Percentiles rank a stretch among this genome's conserved stretches.
These are phyloP conservation scores for Archilochus colubris DNA, from an alignment of 2,113 vertebrate species.

Conservation along the genomic window DNA sequence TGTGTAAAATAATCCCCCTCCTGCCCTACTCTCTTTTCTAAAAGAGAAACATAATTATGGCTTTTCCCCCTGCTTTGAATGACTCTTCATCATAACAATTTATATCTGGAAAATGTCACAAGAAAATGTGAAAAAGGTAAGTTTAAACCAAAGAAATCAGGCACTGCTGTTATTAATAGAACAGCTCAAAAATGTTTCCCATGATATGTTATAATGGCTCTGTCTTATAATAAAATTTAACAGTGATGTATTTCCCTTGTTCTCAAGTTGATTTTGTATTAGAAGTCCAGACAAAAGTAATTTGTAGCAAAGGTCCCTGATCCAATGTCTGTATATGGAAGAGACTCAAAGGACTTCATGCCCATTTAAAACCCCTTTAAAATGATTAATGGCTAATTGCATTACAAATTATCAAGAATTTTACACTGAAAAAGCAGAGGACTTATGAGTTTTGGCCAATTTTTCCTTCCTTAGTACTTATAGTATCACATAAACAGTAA, in stretches of 20 bases:
- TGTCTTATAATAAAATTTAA: constrained; percentile 71
- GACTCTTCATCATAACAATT: constrained; percentile 83
- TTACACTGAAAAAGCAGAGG: constrained; percentile 58
- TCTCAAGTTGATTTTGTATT: constrained; percentile 77
- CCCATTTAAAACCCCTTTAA: constrained; percentile 74
- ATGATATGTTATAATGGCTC: constrained; percentile 74
- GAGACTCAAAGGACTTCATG: constrained; percentile 63
- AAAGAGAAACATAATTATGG: constrained; percentile 68
- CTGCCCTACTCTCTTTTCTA: constrained; percentile 29
- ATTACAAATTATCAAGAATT: constrained; percentile 71
- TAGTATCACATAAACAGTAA: constrained; percentile 6
- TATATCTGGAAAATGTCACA: constrained; percentile 87
- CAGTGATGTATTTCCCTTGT: constrained; percentile 76
- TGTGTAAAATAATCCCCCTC: constrained; percentile 76
- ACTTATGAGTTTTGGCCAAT: constrained; percentile 25
- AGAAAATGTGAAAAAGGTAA: constrained; percentile 78
- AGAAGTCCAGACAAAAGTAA: constrained; percentile 77
- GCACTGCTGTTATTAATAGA: constrained; percentile 80
- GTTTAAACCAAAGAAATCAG: constrained; percentile 78
- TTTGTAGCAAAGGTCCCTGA: constrained; percentile 74
- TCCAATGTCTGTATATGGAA: constrained; percentile 61
- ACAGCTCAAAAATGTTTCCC: constrained; percentile 72
- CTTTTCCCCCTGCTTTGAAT: constrained; percentile 71
- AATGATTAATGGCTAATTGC: constrained; percentile 71
- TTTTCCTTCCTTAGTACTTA: constrained; percentile 14